These are phyloP conservation scores for Chrysina gloriosa DNA, from an alignment of 2,888 invertebrate species.

Conservation along the genomic window DNA sequence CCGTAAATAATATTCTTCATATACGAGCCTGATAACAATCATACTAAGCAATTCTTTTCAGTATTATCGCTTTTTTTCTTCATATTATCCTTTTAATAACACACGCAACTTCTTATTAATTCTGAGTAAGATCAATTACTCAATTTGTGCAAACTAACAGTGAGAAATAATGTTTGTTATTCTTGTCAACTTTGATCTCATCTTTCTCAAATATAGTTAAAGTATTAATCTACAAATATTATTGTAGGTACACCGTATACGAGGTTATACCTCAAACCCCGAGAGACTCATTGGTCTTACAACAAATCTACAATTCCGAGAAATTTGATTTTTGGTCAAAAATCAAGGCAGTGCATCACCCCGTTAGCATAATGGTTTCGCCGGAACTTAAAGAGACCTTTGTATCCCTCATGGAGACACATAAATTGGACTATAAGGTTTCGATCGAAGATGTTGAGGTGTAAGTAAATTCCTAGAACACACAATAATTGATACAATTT, in stretches of 20 bases:
- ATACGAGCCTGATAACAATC: no score
- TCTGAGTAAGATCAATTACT: no score
- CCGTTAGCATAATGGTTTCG: slow-evolving; percentile 64
- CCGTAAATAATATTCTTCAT: no score
- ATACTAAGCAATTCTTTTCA: no score
- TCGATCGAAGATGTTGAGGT: slow-evolving; percentile 30
- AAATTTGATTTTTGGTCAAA: slow-evolving; percentile 61
- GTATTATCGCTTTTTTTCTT: no score
- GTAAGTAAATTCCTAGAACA: no score
- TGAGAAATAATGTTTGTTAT: no score
- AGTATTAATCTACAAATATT: neutral
- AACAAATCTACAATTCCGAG: slow-evolving; percentile 49
- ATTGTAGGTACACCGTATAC: slow-evolving; percentile 33
- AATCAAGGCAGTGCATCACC: slow-evolving; percentile 60
- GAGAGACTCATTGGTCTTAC: slow-evolving; percentile 8
- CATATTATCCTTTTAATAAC: no score
- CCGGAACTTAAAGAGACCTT: slow-evolving; percentile 36
- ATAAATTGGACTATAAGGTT: slow-evolving; percentile 47
- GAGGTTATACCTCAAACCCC: slow-evolving; percentile 15
- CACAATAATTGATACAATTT: neutral
- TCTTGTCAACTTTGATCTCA: neutral
- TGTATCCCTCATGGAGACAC: slow-evolving; percentile 56
- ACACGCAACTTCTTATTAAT: no score
- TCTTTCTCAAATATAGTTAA: neutral
- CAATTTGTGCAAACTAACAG: no score